phyloP scores from a whole-genome alignment of 2,888 invertebrate genomes.

The Geotrupes spiniger region DNA sequence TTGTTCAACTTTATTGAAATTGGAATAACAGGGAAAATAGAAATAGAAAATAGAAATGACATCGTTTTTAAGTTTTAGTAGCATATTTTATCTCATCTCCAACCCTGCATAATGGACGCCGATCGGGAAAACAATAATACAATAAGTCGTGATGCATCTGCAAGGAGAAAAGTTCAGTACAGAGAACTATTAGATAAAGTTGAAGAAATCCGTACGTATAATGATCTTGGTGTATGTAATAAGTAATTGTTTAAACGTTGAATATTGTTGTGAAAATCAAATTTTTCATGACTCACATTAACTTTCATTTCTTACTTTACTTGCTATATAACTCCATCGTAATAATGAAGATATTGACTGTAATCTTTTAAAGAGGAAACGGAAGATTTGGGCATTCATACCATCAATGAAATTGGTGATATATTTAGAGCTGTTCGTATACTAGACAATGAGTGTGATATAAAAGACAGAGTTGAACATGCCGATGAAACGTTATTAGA shows the following conservation, averaged over 20 bases:
- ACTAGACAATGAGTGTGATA: conserved; percentile 34
- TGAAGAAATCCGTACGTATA: conserved; percentile 36
- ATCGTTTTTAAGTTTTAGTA: no score
- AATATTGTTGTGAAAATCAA: no score
- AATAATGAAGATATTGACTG: background rate
- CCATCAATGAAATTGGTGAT: conserved; percentile 36
- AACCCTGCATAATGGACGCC: conserved; percentile 12
- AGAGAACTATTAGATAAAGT: conserved; percentile 34
- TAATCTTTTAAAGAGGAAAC: conserved; percentile 28
- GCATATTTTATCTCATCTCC: no score
- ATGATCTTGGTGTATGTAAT: background rate
- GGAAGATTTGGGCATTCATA: conserved; percentile 32
- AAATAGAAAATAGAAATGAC: no score
- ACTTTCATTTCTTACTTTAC: no score
- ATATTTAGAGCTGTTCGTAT: conserved; percentile 38
- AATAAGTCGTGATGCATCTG: conserved; percentile 13
- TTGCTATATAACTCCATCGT: no score
- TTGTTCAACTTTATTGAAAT: no score
- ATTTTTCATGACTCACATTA: no score
- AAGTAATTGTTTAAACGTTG: background rate
- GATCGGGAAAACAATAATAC: conserved; percentile 22
- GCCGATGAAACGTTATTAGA: conserved; percentile 45
- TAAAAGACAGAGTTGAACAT: conserved; percentile 39
- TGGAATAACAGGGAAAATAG: no score
- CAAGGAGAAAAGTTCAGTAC: conserved; percentile 30